Conservation (phyloP, 2,113 vertebrate genomes). For the Actinemys pallida region DNA sequence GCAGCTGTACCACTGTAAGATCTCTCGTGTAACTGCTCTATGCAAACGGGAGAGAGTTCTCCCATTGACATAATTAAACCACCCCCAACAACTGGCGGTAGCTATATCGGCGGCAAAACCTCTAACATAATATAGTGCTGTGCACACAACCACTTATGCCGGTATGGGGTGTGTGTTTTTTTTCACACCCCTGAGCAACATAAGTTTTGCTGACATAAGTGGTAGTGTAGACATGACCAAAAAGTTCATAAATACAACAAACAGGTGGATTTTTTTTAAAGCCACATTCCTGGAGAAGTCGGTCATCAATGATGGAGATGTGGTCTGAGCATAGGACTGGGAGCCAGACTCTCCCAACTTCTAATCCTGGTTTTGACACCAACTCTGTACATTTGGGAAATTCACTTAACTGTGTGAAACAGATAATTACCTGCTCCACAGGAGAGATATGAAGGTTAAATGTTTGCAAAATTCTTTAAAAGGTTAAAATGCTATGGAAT, state of each 20-base stretch:
- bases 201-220: too few relatives aligned
- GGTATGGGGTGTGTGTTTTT: too few relatives aligned
- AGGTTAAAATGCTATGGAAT: background rate
- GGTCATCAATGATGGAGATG: background rate
- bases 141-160: too few relatives aligned
- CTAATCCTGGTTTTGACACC: background rate
- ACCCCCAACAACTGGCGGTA: too few relatives aligned
- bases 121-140: too few relatives aligned
- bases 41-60: too few relatives aligned
- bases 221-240: background rate
- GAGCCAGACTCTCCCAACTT: background rate
- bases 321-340: background rate
- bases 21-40: too few relatives aligned
- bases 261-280: background rate
- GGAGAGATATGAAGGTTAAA: background rate
- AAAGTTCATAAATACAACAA: background rate
- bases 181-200: too few relatives aligned
- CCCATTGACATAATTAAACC: too few relatives aligned
- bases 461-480: background rate
- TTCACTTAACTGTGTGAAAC: accelerated
- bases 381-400: background rate
- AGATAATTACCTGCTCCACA: background rate
- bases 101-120: too few relatives aligned
- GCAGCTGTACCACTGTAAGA: too few relatives aligned
- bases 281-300: background rate